A percentile compares a stretch with the other conserved stretches of the same genome.
These are phyloP conservation scores for Notothenia rossii DNA, from an alignment of 2,113 vertebrate genomes.

Conservation along the genomic window DNA sequence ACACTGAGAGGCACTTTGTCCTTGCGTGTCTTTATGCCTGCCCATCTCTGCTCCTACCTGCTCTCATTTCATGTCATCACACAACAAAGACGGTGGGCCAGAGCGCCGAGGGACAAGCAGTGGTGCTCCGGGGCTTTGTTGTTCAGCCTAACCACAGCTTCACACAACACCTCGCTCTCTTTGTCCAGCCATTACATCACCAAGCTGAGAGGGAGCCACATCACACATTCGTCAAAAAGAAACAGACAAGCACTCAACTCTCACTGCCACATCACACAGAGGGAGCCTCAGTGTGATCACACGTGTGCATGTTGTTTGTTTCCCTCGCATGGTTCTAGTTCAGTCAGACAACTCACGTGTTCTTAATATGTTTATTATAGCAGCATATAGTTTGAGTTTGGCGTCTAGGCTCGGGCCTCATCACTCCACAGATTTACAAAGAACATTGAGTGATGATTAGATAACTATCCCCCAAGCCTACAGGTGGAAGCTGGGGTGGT, in stretches of 20 bases:
- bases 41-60: conserved; percentile 39
- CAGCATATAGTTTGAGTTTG: no score
- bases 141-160: conserved; percentile 57
- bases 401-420: no score
- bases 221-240: conserved; percentile 9
- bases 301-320: not conserved
- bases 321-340: not conserved
- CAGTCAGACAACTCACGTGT: no score
- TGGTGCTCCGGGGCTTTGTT: conserved; percentile 49
- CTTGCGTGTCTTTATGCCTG: not conserved
- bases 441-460: no score
- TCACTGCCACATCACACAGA: not conserved
- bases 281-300: not conserved
- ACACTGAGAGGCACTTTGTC: conserved; percentile 22
- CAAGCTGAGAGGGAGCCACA: conserved; percentile 10
- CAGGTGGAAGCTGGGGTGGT: no score
- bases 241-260: not conserved
- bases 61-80: conserved; percentile 54
- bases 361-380: no score
- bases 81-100: conserved; percentile 14
- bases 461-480: no score
- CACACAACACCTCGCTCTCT: conserved; percentile 49
- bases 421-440: no score
- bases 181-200: conserved; percentile 21
- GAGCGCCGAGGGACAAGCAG: conserved; percentile 25